Evolutionary conservation across 2,113 vertebrate genomes (phyloP), one percentile per base, ranked within the genome.

Genomic region (Phyllostomus discolor): DNA sequence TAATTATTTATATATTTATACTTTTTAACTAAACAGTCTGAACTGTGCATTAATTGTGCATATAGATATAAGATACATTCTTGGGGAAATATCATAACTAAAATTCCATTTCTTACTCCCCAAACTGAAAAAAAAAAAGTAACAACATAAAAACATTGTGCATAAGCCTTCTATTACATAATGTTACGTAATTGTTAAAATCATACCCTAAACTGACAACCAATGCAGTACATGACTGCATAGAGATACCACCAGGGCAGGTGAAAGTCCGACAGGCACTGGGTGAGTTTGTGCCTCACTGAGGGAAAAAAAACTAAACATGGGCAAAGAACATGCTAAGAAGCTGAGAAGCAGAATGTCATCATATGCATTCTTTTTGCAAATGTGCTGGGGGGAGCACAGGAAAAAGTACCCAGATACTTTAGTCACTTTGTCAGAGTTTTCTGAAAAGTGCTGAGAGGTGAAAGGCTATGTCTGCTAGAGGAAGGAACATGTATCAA

Each of bases 401-500:
- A 17, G 43, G 24, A 75, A 64, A n/a, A 67, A 93, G 78, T 16
- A 57, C 4, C 3, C 15, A 52, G 26, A 28, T n/a, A 28, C 88
- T 80, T 95, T 28, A 64, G 38, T 81, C 17, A 57, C 24, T 66
- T 81, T 72, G 35, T 85, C 38, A 43, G 76, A 62, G 67, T 87
- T 89, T 90, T 93, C 75, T 14, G 31, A 35, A 69, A 90, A 85
- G 59, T 38, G 10, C 67, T 73, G 22, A 70, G 54, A 79, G 35
- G 35, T 31, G 26, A 15, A 94, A 98, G 99, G 99, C 98, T n/a
- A 99, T 99, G 99, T 99, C 99, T 78, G 98, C 98, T 57, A 99
- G 99, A 99, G 94, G 99, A 99, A 95, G 98, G 98, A 83, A 98
- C 99, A 99, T 67, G 99, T 99, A 98, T 99, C 99, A 93, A 70